Conservation (phyloP, 2,888 invertebrate species). For the Drosophila antonietae region DNA sequence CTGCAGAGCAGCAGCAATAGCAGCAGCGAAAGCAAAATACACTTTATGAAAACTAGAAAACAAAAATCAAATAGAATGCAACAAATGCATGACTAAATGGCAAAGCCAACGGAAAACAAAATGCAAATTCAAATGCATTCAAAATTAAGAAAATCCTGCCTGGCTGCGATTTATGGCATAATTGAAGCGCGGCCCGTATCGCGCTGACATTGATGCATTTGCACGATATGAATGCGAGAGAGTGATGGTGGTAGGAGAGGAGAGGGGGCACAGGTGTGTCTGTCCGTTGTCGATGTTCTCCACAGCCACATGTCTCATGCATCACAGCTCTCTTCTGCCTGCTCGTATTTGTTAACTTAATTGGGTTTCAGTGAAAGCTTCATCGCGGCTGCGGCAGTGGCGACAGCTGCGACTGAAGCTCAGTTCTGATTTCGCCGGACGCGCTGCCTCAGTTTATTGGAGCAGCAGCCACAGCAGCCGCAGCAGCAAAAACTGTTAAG, state of each 20-base stretch:
- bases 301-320: constrained; percentile 8
- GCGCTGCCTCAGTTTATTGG: constrained; percentile 33
- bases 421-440: constrained; percentile 37
- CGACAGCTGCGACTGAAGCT: constrained; percentile 10
- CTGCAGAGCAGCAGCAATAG: constrained; percentile 34
- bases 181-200: constrained; percentile 38
- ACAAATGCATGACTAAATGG: constrained; percentile 18
- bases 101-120: constrained; percentile 14
- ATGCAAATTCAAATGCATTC: constrained; percentile 17
- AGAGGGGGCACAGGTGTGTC: constrained; percentile 25
- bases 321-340: constrained; percentile 10
- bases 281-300: constrained; percentile 47
- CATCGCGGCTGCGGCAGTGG: constrained; percentile 3
- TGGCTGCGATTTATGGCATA: constrained; percentile 43
- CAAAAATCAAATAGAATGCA: constrained; percentile 26
- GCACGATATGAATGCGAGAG: constrained; percentile 2
- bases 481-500: constrained; percentile 30
- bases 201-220: constrained; percentile 51
- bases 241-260: not conserved
- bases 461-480: constrained; percentile 19
- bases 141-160: constrained; percentile 27
- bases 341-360: constrained; percentile 56
- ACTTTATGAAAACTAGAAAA: constrained; percentile 46
- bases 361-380: constrained; percentile 60
- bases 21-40: constrained; percentile 32